phyloP scores from a whole-genome alignment of 2,797 vertebrate genomes.

The Ptychobarbus kaznakovi region DNA sequence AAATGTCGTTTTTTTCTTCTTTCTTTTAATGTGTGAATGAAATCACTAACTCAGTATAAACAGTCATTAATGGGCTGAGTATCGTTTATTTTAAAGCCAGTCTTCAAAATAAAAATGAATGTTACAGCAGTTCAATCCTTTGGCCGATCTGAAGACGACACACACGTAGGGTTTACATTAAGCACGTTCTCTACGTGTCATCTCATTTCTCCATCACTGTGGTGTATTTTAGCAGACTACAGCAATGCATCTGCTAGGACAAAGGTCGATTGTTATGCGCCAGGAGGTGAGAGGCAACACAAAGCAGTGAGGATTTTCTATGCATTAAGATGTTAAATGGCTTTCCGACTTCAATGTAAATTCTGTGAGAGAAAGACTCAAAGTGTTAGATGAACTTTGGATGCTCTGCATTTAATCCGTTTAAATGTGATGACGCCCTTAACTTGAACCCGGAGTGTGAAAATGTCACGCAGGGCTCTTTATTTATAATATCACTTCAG shows the following conservation, averaged over 20 bases:
- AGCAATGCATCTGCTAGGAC: slow-evolving; percentile 51
- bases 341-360: slow-evolving; percentile 78
- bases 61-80: neutral
- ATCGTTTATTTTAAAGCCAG: neutral
- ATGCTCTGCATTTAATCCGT: slow-evolving; percentile 78
- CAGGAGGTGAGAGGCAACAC: slow-evolving; percentile 59
- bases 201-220: slow-evolving; percentile 23
- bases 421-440: slow-evolving; percentile 80
- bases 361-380: slow-evolving; percentile 79
- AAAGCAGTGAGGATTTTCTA: slow-evolving; percentile 63
- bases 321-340: slow-evolving; percentile 82
- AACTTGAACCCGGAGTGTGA: slow-evolving; percentile 84
- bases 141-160: neutral
- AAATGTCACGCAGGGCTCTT: slow-evolving; percentile 78
- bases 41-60: neutral
- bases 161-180: neutral
- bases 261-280: slow-evolving; percentile 62
- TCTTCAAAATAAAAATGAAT: neutral
- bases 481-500: slow-evolving; percentile 80
- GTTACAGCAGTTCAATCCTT: neutral
- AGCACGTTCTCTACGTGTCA: slow-evolving; percentile 27
- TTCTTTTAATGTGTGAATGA: neutral
- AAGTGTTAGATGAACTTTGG: slow-evolving; percentile 79
- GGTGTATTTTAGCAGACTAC: slow-evolving; percentile 32
- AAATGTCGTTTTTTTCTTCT: neutral